Base-by-base conservation (phyloP, 1,140 invertebrate genomes). In the Diabrotica undecimpunctata region DNA sequence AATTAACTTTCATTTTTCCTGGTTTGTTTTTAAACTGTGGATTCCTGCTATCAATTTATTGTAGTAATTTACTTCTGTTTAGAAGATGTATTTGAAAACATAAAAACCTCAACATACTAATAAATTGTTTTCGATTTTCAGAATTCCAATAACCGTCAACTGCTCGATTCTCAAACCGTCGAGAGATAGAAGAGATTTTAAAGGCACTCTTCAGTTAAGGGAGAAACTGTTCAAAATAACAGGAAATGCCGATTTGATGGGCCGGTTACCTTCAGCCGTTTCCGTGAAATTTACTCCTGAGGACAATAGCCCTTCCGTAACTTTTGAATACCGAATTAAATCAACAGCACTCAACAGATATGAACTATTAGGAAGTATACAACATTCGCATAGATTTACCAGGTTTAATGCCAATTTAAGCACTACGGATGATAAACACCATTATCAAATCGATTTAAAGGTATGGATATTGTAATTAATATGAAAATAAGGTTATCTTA, bases 211-310 rank as follows among this genome's bases (percentile, higher is more conserved):
- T 61, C 64, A 60, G 67, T 64, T 74, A 9, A 69, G 66, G 62
- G 67, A 74, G 61, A 72, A 73, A 65, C 59, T 67, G 66, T 72
- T 69, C 62, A 67, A 64, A 61, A 69, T 74, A 66, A 70, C 71
- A 57, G 73, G 73, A 62, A 67, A 68, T 53, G 70, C 66, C 59
- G 63, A 70, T 57, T 56, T 73, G 55, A 65, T 70, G 63, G 66
- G 70, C 53, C 65, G 61, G 54, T 62, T 73, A 61, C 73, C 71
- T 52, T 63, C 68, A 60, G 65, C 66, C 66, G 66, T 71, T 67
- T 69, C 70, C 66, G 71, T 72, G 62, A 69, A 71, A 66, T 70
- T 74, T 61, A 68, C 65, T 61, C 72, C 73, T 9, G 14, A 70
- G 61, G 73, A 72, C 66, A 68, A 67, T 62, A 69, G 64, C 51